Evolutionary conservation across 2,797 vertebrate genomes (phyloP).

Genomic region (Lacerta viridis): DNA sequence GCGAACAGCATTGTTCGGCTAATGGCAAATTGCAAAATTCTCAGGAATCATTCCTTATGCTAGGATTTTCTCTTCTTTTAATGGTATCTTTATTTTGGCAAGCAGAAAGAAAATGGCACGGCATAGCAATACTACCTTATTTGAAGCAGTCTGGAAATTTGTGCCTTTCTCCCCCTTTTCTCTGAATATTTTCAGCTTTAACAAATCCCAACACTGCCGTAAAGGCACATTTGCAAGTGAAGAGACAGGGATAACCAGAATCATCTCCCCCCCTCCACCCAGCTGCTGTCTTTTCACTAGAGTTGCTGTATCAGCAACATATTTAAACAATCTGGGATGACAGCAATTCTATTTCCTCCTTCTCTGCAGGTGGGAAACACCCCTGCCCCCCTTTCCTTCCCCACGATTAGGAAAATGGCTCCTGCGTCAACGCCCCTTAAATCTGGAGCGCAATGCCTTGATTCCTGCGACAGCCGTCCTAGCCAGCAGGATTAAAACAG

Average conservation of each 20-base stretch:
- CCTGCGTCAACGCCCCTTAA: slow-evolving; percentile 52
- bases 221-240: slow-evolving; percentile 54
- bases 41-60: background rate
- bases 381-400: slow-evolving; percentile 41
- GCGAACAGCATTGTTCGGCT: too few relatives aligned
- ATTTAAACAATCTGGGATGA: slow-evolving; percentile 35
- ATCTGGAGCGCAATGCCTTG: slow-evolving; percentile 42
- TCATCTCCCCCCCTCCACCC: background rate
- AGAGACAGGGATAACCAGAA: slow-evolving; percentile 26
- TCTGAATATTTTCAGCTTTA: slow-evolving; percentile 46
- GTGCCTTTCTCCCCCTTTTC: background rate
- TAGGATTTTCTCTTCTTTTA: too few relatives aligned
- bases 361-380: slow-evolving; percentile 60
- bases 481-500: slow-evolving; percentile 42
- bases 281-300: slow-evolving; percentile 42
- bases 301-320: slow-evolving; percentile 52
- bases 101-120: slow-evolving; percentile 43
- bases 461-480: slow-evolving; percentile 41
- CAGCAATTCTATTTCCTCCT: slow-evolving; percentile 57
- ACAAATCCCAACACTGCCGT: slow-evolving; percentile 48
- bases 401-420: slow-evolving; percentile 62
- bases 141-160: slow-evolving; percentile 34
- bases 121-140: slow-evolving; percentile 56
- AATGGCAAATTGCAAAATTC: too few relatives aligned
- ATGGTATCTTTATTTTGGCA: slow-evolving; percentile 22